A percentile compares a stretch with the other conserved stretches of the same genome.
Conservation (phyloP, 2,113 vertebrate species). For the Sciurus niger region DNA sequence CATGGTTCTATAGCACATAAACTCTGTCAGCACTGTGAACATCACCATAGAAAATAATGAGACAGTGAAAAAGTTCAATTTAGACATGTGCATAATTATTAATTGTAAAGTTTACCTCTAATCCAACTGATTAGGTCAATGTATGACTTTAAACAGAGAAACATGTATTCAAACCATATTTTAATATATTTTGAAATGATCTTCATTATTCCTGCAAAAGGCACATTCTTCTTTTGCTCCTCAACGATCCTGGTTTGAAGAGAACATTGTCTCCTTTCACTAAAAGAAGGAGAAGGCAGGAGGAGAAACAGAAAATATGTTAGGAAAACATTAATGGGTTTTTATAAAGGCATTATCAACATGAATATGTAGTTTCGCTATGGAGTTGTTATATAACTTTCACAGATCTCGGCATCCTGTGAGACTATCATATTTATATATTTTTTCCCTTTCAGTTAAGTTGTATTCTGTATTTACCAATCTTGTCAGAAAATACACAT, state of each 20-base stretch:
- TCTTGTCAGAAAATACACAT: background rate
- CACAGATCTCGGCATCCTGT: background rate
- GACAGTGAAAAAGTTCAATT: background rate
- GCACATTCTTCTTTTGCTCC: background rate
- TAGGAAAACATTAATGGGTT: background rate
- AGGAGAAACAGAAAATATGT: background rate
- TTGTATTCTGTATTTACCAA: background rate
- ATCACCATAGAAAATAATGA: background rate
- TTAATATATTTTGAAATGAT: background rate
- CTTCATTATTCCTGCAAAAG: background rate
- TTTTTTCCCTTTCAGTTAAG: background rate
- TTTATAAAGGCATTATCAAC: background rate
- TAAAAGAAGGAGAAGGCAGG: background rate
- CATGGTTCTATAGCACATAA: background rate
- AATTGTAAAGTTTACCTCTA: background rate
- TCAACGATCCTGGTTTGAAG: background rate
- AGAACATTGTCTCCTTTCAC: background rate
- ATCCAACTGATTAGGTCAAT: background rate
- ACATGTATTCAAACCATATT: background rate
- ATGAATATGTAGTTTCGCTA: background rate
- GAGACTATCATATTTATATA: background rate
- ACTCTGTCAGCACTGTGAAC: background rate
- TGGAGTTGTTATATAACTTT: background rate
- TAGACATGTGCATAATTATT: background rate
- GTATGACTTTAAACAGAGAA: background rate